Evolutionary conservation across 53 echinoderm and acorn worm species (phyloP), one percentile per base, ranked within the genome.

Genomic region (Pentamera pediparva): DNA sequence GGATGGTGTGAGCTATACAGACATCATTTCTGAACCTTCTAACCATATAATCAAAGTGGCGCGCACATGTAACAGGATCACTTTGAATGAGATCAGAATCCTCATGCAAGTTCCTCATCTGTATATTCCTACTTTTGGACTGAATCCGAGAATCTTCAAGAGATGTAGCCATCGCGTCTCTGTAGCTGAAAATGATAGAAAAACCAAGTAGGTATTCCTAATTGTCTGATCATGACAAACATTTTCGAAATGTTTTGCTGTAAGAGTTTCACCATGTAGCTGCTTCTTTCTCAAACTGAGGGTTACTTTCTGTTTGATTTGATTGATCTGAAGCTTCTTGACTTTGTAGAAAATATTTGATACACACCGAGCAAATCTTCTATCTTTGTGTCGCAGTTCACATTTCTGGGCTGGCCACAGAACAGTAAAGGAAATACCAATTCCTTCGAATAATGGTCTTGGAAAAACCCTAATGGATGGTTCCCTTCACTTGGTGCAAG

Each of bases 251-350:
- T 59, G 30, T 15, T 39, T 35, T 34, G 74, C 81, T 36, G 81
- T 81, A 0, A 81, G 45, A 41, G 15, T 70, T 29, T 60, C 26
- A 6, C 76, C 76, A 41, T 76, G 10, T 15, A 61, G n/a, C 21
- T 76, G 37, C 18, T 60, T 59, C 26, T 76, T 76, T 7, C 76
- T 53, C 62, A 76, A 7, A 22, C 59, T 45, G 20, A 76, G 60
- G 38, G 76, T 61, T 26, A 57, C 58, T 57, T 75, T 75, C n/a
- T 75, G 56, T 27, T 55, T 29, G 33, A 78, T 78, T 17, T 78
- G 67, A 20, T 78, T 78, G 47, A 78, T 69, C 52, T 78, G 78
- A n/a, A 67, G 28, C 30, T 78, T 78, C 37, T 78, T 78, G 35
- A 51, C 10, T 65, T 78, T 69, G 37, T 40, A 69, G 35, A 78